Percentiles rank a stretch among this genome's conserved stretches.
phyloP scores from a whole-genome alignment of 1,140 invertebrate genomes.

The Polypedilum vanderplanki region DNA sequence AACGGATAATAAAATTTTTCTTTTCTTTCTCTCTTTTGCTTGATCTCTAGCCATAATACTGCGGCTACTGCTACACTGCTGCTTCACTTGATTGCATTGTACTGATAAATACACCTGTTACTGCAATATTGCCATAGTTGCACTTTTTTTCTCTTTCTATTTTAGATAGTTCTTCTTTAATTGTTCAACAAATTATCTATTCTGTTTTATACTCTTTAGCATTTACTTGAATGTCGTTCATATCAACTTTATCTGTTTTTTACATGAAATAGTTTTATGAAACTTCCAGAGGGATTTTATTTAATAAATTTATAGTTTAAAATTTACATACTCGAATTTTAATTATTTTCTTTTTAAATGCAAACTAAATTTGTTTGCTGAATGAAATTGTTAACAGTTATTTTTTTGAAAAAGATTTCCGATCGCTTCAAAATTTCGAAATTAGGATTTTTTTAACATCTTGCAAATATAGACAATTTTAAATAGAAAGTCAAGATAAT shows the following conservation, averaged over 20 bases:
- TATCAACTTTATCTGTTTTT: neutral
- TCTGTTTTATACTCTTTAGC: neutral
- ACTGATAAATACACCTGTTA: conserved; percentile 4
- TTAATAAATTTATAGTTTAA: neutral
- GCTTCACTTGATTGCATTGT: neutral
- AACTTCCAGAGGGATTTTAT: neutral
- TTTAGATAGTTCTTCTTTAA: neutral
- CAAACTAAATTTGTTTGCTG: too few relatives aligned
- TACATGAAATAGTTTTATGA: neutral
- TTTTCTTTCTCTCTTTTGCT: neutral
- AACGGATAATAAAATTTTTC: neutral
- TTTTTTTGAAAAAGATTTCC: too few relatives aligned
- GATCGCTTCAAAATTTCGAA: too few relatives aligned
- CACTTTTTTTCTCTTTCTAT: neutral
- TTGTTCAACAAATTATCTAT: conserved; percentile 11
- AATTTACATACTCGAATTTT: neutral
- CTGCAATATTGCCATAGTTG: neutral
- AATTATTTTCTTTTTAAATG: neutral
- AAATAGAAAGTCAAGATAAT: too few relatives aligned
- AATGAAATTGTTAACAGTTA: too few relatives aligned
- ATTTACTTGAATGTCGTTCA: neutral
- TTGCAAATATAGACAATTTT: too few relatives aligned
- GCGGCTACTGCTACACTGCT: neutral
- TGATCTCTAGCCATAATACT: neutral
- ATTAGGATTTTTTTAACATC: too few relatives aligned